A percentile compares a stretch with the other conserved stretches of the same genome.
Evolutionary conservation across 92 coral and sea anemone species (phyloP).

Genomic region (Chrysogorgia sp.): DNA sequence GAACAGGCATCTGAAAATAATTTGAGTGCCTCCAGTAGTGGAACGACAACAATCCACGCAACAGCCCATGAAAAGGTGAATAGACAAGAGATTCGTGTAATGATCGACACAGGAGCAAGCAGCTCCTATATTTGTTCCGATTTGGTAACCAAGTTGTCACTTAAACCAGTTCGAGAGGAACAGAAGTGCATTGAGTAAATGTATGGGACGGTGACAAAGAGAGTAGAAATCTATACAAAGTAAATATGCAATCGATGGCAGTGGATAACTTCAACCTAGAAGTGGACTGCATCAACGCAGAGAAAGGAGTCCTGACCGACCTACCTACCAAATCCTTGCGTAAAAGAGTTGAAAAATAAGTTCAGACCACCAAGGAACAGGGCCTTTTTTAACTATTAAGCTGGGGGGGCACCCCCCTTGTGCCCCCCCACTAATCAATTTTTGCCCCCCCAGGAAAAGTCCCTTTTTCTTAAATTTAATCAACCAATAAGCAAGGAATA

Average conservation of each 20-base stretch:
- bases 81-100: conserved; percentile 27
- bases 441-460: too few relatives aligned
- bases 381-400: too few relatives aligned
- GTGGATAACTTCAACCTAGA: conserved; percentile 44
- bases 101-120: conserved; percentile 61
- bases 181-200: conserved; percentile 58
- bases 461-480: too few relatives aligned
- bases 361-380: conserved; percentile 19
- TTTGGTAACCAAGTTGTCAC: conserved; percentile 37
- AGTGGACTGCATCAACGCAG: conserved; percentile 54
- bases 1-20: conserved; percentile 27
- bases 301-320: conserved; percentile 25
- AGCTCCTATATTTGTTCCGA: conserved; percentile 52
- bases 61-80: conserved; percentile 39
- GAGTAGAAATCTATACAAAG: conserved; percentile 38
- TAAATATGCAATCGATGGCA: conserved; percentile 39
- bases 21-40: conserved; percentile 25
- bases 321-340: conserved; percentile 32
- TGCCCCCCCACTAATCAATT: too few relatives aligned
- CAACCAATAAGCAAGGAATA: too few relatives aligned
- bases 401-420: too few relatives aligned
- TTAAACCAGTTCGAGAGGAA: conserved; percentile 44
- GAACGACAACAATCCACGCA: conserved; percentile 38
- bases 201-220: conserved; percentile 50
- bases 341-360: conserved; percentile 39